These are phyloP conservation scores for Hyles euphorbiae DNA, from an alignment of 1,140 invertebrate genomes.

Conservation along the genomic window DNA sequence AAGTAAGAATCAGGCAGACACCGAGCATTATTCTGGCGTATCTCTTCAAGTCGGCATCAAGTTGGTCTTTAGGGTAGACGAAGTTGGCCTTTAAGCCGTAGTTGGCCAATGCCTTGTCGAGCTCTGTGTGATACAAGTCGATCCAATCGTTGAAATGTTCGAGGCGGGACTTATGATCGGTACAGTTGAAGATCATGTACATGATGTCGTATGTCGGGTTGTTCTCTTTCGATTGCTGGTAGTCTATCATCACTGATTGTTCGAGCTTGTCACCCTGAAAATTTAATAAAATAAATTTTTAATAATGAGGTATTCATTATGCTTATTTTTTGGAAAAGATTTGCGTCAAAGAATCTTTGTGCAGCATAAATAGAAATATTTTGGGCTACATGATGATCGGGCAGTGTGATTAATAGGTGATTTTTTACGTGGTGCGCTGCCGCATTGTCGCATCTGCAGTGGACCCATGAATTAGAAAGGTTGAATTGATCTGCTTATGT, in stretches of 20 bases:
- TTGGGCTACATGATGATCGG: too few species aligned
- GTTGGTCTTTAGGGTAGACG: slow-evolving; percentile 23
- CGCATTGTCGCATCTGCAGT: too few species aligned
- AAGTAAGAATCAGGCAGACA: neutral
- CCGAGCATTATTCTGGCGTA: slow-evolving; percentile 13
- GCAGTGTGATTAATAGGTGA: too few species aligned
- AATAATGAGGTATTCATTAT: too few species aligned
- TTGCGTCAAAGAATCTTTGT: too few species aligned
- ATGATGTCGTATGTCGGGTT: slow-evolving; percentile 20
- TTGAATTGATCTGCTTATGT: too few species aligned
- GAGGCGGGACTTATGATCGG: slow-evolving; percentile 17
- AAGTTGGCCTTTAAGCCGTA: slow-evolving; percentile 16
- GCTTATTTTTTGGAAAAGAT: too few species aligned
- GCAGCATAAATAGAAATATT: too few species aligned
- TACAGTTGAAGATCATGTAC: slow-evolving; percentile 25
- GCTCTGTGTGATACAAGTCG: slow-evolving; percentile 19
- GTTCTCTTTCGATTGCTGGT: slow-evolving; percentile 2
- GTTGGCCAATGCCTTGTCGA: slow-evolving; percentile 16
- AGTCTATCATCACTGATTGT: slow-evolving; percentile 6
- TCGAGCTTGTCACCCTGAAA: neutral
- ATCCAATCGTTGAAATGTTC: slow-evolving; percentile 25
- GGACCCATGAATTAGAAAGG: too few species aligned
- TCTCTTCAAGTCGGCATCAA: slow-evolving; percentile 23
- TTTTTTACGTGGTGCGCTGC: too few species aligned
- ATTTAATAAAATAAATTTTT: neutral